Conservation (phyloP, 2,797 vertebrate genomes). For the Sitta carolinensis region DNA sequence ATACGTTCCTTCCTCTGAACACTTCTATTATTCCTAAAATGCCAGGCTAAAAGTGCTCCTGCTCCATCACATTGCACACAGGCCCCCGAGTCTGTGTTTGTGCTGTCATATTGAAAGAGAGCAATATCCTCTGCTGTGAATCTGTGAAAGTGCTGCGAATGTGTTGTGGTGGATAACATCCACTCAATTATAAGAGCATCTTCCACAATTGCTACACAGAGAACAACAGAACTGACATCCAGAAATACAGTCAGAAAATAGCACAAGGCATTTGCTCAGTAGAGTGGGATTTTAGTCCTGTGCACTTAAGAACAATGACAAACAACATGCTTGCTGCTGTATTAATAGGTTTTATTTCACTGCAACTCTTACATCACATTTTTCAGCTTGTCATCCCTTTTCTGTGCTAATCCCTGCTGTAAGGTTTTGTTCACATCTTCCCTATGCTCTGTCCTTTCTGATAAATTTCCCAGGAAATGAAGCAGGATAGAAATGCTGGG, state of each 20-base stretch:
- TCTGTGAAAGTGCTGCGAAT: not conserved
- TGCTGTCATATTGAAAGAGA: not conserved
- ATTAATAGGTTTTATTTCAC: not conserved
- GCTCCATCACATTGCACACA: not conserved
- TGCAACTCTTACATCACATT: not conserved
- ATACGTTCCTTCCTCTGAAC: not conserved
- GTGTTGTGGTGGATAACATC: not conserved
- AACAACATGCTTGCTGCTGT: not conserved
- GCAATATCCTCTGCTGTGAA: not conserved
- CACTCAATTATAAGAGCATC: not conserved
- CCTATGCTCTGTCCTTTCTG: not conserved
- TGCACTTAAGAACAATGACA: not conserved
- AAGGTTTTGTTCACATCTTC: not conserved
- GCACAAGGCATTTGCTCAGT: not conserved
- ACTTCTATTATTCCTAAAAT: not conserved
- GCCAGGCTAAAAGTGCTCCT: not conserved
- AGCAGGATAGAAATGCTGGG: not conserved
- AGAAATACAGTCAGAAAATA: not conserved
- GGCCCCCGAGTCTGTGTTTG: not conserved
- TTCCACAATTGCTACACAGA: not conserved
- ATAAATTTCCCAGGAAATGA: not conserved
- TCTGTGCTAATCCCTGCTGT: not conserved
- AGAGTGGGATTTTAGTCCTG: not conserved
- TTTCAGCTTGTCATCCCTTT: not conserved
- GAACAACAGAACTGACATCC: not conserved